Evolutionary conservation across 2,797 vertebrate species (phyloP), one percentile per base, ranked within the genome.

Genomic region (Sebastes taczanowskii): DNA sequence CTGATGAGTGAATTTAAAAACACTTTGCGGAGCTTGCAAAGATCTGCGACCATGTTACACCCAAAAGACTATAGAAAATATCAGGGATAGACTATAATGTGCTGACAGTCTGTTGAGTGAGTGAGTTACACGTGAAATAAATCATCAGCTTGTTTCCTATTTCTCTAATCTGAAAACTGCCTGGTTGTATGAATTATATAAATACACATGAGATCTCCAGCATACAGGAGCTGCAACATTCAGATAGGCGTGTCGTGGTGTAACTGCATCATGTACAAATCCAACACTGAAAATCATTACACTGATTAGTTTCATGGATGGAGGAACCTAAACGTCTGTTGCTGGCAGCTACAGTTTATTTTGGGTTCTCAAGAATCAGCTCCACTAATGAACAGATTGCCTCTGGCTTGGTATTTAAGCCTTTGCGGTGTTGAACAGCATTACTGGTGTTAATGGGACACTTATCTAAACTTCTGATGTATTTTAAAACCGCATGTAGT

Each of bases 261-360:
- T 52, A 58, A 70, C 64, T 58, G 79, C 76, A 76, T 81, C 82
- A 56, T 77, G 65, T 74, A 35, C 38, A 74, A 55, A 79, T n/a
- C 22, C 46, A 29, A 56, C 77, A 56, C 35, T 27, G 59, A 66
- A 72, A 88, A 83, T 88, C 77, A 65, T 66, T 75, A 58, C 76
- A 18, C 79, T 82, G 77, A 86, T 87, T 87, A 76, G 87, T 80
- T 93, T 88, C 88, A 80, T 87, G 90, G 91, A 78, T 87, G 89
- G 77, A 83, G 78, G 83, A 83, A 87, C 82, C 79, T 86, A 67
- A 92, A 92, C 80, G 75, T 91, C 88, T 91, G 89, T 86, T 88
- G 77, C 87, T 81, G 80, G 89, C 87, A 89, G 90, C 87, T 84
- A 91, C 88, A 90, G 84, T 91, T 90, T 89, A 89, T 92, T 92